Conservation (phyloP, 2,113 vertebrate species). For the human region DNA sequence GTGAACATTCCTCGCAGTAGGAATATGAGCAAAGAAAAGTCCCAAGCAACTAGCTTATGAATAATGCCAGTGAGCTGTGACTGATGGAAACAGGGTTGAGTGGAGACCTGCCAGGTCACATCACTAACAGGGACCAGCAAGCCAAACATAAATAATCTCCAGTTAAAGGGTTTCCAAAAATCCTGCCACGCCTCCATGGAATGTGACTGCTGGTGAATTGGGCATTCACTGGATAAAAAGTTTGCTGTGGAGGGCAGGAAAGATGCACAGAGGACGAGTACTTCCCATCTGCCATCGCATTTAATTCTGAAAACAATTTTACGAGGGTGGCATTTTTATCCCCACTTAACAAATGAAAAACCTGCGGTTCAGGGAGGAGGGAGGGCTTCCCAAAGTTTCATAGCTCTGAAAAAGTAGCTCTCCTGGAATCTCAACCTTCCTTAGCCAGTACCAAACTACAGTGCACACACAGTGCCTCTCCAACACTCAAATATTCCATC, state of each 20-base stretch:
- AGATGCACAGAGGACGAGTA: background rate
- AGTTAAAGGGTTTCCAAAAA: conserved; percentile 46
- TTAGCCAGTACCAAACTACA: background rate
- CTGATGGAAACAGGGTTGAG: background rate
- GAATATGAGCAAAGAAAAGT: background rate
- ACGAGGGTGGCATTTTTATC: conserved; percentile 28
- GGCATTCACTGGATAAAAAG: background rate
- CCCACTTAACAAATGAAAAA: conserved; percentile 34
- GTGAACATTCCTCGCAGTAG: conserved; percentile 1
- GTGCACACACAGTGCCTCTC: background rate
- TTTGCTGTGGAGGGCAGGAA: background rate
- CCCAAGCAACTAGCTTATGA: background rate
- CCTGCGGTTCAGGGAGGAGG: background rate
- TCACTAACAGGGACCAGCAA: conserved; percentile 50
- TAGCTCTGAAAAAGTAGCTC: background rate
- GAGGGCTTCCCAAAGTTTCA: background rate
- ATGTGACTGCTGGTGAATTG: conserved; percentile 33
- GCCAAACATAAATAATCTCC: conserved; percentile 46
- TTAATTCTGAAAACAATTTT: conserved; percentile 32
- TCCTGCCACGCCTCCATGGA: conserved; percentile 14
- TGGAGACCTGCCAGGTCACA: conserved; percentile 40
- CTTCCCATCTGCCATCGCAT: background rate
- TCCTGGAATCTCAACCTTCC: background rate
- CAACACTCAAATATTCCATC: background rate
- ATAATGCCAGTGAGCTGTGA: conserved; percentile 52